These are phyloP conservation scores for Ceratina calcarata DNA, from an alignment of 1,140 invertebrate species.

Conservation along the genomic window DNA sequence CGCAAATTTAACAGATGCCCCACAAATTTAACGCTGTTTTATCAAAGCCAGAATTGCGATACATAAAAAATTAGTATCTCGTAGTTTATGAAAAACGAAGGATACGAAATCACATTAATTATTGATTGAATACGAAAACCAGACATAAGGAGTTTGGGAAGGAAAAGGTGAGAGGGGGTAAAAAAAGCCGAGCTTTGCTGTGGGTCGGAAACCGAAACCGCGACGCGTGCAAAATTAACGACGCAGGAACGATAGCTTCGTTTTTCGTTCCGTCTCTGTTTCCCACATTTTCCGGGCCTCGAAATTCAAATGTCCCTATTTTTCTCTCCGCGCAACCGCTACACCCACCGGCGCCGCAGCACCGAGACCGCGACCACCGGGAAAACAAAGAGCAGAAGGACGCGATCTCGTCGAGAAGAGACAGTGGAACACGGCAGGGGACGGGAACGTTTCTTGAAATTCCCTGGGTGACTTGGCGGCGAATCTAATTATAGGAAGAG, in stretches of 20 bases:
- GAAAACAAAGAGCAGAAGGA: slow-evolving; percentile 3
- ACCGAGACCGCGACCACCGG: background rate
- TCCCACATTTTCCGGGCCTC: slow-evolving; percentile 13
- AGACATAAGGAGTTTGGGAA: background rate
- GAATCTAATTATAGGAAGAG: slow-evolving; percentile 53
- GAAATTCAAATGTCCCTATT: slow-evolving; percentile 33
- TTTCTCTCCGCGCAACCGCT: background rate
- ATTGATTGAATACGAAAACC: background rate
- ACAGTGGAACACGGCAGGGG: no score
- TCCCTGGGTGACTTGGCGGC: slow-evolving; percentile 13
- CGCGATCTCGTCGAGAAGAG: background rate
- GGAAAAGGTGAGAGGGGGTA: background rate
- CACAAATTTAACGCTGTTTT: slow-evolving; percentile 7
- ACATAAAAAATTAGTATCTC: no score
- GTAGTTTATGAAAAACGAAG: background rate
- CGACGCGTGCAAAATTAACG: slow-evolving; percentile 48
- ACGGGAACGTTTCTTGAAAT: slow-evolving; percentile 31
- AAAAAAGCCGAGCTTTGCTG: background rate
- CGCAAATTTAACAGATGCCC: background rate
- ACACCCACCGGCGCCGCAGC: background rate
- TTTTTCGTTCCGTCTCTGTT: slow-evolving; percentile 5
- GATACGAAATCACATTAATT: background rate
- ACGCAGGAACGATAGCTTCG: slow-evolving; percentile 26
- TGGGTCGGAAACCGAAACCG: slow-evolving; percentile 9
- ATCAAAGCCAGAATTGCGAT: background rate